Base-by-base conservation (phyloP, 35 echinoderm and acorn worm genomes). In the Anneissia japonica region DNA sequence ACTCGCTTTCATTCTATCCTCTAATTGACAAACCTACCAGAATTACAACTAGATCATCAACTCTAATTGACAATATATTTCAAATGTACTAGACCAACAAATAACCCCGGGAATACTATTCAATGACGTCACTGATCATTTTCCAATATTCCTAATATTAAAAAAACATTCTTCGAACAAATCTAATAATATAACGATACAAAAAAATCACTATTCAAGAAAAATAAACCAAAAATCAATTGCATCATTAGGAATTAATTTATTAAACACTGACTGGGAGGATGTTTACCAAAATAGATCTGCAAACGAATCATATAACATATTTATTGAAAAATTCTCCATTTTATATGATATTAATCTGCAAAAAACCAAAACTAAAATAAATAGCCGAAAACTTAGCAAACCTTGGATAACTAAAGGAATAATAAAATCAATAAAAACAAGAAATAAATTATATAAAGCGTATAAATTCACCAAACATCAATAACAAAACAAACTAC, bases 121-220 rank as follows among this genome's bases (percentile, higher is more conserved):
- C 36, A 37, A 4, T 46, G 82, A 84, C 35, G 73, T 84, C 45
- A 84, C 37, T 32, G 82, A 84, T 72, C 82, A 74, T 37, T 75
- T 75, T 16, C 83, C 51, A 74, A 55, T 85, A 26, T 85, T 85
- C 38, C 21, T 26, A 38, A 34, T 79, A 19, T 35, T 34, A 34
- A 79, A 32, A 34, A 79, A 32, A 14, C 77, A 34, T 36, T 13
- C 4, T 34, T 4, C 32, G 4, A 34, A 31, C 34, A 12, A 34
- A 34, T 79, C 77, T 2, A 31, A 32, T 7, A 79, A 31, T 9
- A 32, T 19, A 31, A 14, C 16, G 32, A 35, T 32, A 1, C 16
- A 14, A 31, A 79, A 79, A 31, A 36, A 13, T 21, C 30, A 79
- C 32, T 79, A 14, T 35, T 79, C 77, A 19, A 19, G 4, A 10